Evolutionary conservation across 2,113 vertebrate species (phyloP).

Genomic region (Sturnus vulgaris): DNA sequence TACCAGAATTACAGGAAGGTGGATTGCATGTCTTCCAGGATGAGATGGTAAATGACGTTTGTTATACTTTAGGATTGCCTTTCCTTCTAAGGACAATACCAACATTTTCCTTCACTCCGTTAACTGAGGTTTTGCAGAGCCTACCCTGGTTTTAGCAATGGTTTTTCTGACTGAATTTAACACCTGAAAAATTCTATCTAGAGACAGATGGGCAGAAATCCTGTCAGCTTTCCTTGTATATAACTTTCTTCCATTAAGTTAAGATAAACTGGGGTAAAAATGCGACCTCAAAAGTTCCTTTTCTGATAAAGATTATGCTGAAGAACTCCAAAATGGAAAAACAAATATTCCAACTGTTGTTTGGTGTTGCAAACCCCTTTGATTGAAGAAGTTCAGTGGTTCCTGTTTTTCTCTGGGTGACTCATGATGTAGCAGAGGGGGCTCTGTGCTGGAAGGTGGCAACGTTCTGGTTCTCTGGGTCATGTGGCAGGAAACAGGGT

Average conservation of each 20-base stretch:
- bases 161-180: neutral
- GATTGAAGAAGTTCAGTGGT: neutral
- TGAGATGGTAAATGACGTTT: neutral
- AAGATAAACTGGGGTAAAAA: neutral
- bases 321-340: neutral
- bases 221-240: neutral
- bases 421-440: neutral
- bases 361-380: neutral
- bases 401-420: neutral
- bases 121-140: neutral
- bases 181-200: neutral
- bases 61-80: neutral
- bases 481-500: neutral
- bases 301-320: neutral
- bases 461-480: fast-evolving
- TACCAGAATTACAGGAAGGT: neutral
- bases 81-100: neutral
- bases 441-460: neutral
- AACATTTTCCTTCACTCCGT: neutral
- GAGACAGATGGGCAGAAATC: neutral
- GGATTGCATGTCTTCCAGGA: neutral
- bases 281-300: neutral
- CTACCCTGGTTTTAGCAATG: neutral
- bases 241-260: neutral
- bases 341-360: neutral